Percentiles rank a stretch among this genome's conserved stretches.
Evolutionary conservation across 2,797 vertebrate species (phyloP).

Genomic region (Micromesistius poutassou): DNA sequence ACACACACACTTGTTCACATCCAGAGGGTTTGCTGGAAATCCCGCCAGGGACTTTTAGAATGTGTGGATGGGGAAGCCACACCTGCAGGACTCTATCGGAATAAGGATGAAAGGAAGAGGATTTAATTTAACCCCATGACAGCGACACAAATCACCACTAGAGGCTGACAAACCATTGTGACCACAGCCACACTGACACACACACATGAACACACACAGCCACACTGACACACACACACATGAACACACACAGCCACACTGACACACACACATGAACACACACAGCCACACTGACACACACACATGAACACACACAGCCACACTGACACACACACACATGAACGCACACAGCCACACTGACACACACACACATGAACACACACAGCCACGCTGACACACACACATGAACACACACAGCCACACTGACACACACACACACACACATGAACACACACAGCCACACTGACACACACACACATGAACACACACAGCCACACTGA

Average conservation of each 20-base stretch:
- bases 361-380: background rate
- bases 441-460: no score
- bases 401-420: background rate
- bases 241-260: no score
- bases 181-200: background rate
- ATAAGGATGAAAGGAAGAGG: no score
- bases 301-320: background rate
- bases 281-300: no score
- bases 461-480: background rate
- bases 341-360: background rate
- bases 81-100: background rate
- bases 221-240: background rate
- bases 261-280: no score
- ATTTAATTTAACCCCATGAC: background rate
- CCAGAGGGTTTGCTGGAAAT: background rate
- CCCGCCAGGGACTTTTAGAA: background rate
- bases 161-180: constrained; percentile 67
- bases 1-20: background rate
- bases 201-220: background rate
- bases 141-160: constrained; percentile 63
- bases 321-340: background rate
- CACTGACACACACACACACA: background rate
- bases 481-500: background rate
- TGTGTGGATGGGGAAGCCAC: constrained; percentile 8
- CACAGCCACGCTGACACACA: background rate